These are phyloP conservation scores for Notoglanidium macrostoma DNA, from an alignment of 2,797 vertebrate genomes.

Conservation along the genomic window DNA sequence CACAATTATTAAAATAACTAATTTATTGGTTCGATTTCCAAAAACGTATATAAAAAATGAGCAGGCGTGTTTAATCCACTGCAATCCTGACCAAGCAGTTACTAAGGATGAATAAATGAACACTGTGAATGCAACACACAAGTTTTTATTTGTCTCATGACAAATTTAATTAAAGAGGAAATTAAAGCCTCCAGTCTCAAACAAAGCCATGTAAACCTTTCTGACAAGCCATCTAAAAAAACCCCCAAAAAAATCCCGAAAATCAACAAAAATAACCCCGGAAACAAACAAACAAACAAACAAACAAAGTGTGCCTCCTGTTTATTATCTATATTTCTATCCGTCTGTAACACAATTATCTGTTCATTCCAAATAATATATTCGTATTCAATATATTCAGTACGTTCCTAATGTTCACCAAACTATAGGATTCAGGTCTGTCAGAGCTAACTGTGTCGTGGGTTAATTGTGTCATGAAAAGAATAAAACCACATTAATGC, in stretches of 20 bases:
- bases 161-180: too few species aligned
- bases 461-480: not conserved
- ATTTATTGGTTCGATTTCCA: not conserved
- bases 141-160: not conserved
- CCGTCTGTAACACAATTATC: not conserved
- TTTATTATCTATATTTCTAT: not conserved
- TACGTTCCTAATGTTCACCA: not conserved
- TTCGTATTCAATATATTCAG: not conserved
- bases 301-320: not conserved
- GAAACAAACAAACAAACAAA: not conserved
- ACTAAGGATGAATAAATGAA: not conserved
- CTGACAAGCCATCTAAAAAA: not conserved
- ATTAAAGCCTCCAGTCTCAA: not conserved
- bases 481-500: slow-evolving; percentile 5
- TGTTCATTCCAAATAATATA: slow-evolving; percentile 8
- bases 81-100: not conserved
- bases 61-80: not conserved
- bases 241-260: not conserved
- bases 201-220: not conserved
- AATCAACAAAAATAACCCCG: too few species aligned
- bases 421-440: not conserved
- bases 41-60: not conserved
- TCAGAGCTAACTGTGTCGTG: not conserved
- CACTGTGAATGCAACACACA: not conserved
- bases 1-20: not conserved